phyloP scores from a whole-genome alignment of 2,113 vertebrate species.

The Colinus virginianus region DNA sequence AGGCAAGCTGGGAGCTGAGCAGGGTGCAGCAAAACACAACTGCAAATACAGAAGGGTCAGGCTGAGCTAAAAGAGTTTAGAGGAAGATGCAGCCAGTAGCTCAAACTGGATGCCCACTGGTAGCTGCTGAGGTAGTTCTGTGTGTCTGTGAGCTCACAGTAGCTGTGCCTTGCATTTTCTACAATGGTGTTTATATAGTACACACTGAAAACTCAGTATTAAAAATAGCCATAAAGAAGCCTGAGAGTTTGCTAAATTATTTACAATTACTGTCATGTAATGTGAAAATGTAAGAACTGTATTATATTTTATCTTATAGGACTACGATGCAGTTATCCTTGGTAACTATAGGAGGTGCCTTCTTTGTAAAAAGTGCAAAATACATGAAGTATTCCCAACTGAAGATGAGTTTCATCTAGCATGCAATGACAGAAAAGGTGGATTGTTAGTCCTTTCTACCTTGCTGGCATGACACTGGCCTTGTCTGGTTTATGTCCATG shows the following conservation, averaged over 20 bases:
- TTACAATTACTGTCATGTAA: conserved; percentile 73
- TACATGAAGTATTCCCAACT: conserved; percentile 45
- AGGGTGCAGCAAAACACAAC: not conserved
- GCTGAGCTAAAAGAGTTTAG: not conserved
- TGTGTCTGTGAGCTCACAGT: conserved; percentile 26
- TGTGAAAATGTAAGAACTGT: conserved; percentile 64
- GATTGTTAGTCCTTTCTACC: not conserved
- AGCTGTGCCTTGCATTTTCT: conserved; percentile 58
- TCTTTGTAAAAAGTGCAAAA: conserved; percentile 52
- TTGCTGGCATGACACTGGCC: not conserved
- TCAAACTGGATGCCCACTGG: not conserved
- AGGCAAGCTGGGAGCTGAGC: not conserved
- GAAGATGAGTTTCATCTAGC: conserved; percentile 23
- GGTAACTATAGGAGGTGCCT: conserved; percentile 53
- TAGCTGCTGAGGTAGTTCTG: conserved; percentile 25
- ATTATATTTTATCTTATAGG: conserved; percentile 68
- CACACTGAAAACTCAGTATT: conserved; percentile 53
- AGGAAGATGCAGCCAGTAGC: not conserved
- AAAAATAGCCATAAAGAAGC: conserved; percentile 69
- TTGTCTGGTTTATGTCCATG: not conserved
- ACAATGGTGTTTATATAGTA: conserved; percentile 77
- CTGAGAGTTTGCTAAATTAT: conserved; percentile 67
- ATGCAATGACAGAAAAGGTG: not conserved
- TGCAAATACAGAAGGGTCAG: not conserved
- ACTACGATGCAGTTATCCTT: conserved; percentile 39